These are phyloP conservation scores for Chaenodraco wilsoni DNA, from an alignment of 2,797 vertebrate genomes.

Conservation along the genomic window DNA sequence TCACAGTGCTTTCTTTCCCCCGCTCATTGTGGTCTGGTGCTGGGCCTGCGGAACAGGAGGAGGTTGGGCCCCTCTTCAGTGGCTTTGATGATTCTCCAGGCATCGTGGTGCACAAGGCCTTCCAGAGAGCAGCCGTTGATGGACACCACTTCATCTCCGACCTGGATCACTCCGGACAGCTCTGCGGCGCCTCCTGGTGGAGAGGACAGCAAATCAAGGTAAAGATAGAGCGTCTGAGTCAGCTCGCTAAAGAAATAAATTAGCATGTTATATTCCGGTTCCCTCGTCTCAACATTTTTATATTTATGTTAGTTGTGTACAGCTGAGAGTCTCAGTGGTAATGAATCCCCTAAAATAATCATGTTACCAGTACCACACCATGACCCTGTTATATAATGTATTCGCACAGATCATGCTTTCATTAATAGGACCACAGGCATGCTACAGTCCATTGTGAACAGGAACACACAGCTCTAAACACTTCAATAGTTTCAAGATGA, in stretches of 20 bases:
- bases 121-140: constrained; percentile 89
- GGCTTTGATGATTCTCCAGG: constrained; percentile 93
- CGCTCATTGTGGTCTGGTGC: constrained; percentile 77
- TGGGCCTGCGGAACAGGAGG: constrained; percentile 88
- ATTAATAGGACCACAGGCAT: too few species aligned
- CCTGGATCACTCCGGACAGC: constrained; percentile 87
- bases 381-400: too few species aligned
- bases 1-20: constrained; percentile 12
- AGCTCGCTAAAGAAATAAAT: background rate
- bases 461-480: too few species aligned
- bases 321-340: too few species aligned
- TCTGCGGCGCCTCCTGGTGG: constrained; percentile 90
- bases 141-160: constrained; percentile 92
- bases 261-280: too few species aligned
- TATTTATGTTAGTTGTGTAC: too few species aligned
- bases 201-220: constrained; percentile 3
- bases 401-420: too few species aligned
- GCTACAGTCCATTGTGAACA: too few species aligned
- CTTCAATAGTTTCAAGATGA: too few species aligned
- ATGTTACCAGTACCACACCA: too few species aligned
- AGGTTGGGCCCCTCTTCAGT: constrained; percentile 89
- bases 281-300: too few species aligned
- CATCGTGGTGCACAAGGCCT: constrained; percentile 92
- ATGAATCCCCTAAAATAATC: too few species aligned
- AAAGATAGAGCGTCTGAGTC: background rate